Evolutionary conservation across 1,140 invertebrate genomes (phyloP).

Genomic region (Belonocnema kinseyi): DNA sequence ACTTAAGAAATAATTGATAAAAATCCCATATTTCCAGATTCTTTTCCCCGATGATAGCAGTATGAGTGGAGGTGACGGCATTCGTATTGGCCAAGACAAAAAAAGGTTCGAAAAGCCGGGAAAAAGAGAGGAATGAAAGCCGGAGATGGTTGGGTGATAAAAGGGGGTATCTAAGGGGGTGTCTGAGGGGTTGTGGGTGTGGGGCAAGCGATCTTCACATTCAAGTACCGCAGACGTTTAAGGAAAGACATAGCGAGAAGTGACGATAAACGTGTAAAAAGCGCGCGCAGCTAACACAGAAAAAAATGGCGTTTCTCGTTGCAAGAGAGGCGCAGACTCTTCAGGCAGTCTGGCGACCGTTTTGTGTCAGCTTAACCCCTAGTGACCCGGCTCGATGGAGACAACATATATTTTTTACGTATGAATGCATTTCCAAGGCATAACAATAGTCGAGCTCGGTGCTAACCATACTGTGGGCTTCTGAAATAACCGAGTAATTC

Average conservation of each 20-base stretch:
- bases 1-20: constrained; percentile 6
- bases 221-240: constrained; percentile 53
- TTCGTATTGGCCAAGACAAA: constrained; percentile 7
- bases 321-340: constrained; percentile 40
- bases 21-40: background rate
- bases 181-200: background rate
- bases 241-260: constrained; percentile 47
- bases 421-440: constrained; percentile 30
- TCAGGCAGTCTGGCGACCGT: constrained; percentile 19
- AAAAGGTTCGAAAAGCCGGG: background rate
- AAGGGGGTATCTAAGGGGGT: constrained; percentile 14
- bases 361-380: constrained; percentile 25
- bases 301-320: constrained; percentile 50
- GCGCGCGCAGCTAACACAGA: constrained; percentile 44
- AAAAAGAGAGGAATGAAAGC: background rate
- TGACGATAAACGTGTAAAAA: constrained; percentile 52
- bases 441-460: constrained; percentile 10
- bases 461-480: constrained; percentile 12
- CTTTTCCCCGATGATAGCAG: background rate
- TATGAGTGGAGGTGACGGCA: background rate
- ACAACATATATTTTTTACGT: constrained; percentile 28
- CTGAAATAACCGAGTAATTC: constrained; percentile 9
- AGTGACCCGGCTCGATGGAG: constrained; percentile 21
- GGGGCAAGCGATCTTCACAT: constrained; percentile 36
- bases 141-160: constrained; percentile 11